phyloP scores from a whole-genome alignment of 2,888 invertebrate genomes.

The Arrhopalites spinosus region DNA sequence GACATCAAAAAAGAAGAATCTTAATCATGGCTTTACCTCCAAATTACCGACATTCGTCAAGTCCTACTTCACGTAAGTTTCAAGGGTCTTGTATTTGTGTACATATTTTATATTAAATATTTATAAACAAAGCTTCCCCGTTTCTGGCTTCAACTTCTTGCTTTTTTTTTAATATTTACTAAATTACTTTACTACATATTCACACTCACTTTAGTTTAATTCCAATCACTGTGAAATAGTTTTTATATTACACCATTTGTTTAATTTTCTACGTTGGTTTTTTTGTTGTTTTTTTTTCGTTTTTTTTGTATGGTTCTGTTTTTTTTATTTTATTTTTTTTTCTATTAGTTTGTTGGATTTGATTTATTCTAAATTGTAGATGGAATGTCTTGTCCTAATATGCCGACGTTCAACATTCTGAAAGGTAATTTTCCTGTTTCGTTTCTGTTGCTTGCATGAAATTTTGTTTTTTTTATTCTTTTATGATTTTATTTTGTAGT shows the following conservation, averaged over 20 bases:
- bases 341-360: conserved; percentile 46
- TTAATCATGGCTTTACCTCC: conserved; percentile 75
- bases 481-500: background rate
- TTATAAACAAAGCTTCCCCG: background rate
- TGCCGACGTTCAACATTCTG: conserved; percentile 84
- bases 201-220: background rate
- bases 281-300: background rate
- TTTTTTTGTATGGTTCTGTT: conserved; percentile 22
- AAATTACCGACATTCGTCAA: conserved; percentile 68
- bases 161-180: background rate
- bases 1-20: too few species aligned
- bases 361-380: conserved; percentile 62
- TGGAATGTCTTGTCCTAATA: conserved; percentile 78
- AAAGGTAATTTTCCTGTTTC: conserved; percentile 68
- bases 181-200: background rate
- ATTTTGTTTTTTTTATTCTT: background rate
- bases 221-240: too few species aligned
- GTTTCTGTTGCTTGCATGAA: conserved; percentile 33
- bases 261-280: conserved; percentile 9
- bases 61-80: conserved; percentile 20
- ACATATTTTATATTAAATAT: background rate
- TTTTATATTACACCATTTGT: background rate
- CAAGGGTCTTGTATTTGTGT: background rate
- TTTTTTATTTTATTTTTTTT: conserved; percentile 11
- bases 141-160: conserved; percentile 8